These are phyloP conservation scores for Chaetodon auriga DNA, from an alignment of 2,113 vertebrate genomes.

Conservation along the genomic window DNA sequence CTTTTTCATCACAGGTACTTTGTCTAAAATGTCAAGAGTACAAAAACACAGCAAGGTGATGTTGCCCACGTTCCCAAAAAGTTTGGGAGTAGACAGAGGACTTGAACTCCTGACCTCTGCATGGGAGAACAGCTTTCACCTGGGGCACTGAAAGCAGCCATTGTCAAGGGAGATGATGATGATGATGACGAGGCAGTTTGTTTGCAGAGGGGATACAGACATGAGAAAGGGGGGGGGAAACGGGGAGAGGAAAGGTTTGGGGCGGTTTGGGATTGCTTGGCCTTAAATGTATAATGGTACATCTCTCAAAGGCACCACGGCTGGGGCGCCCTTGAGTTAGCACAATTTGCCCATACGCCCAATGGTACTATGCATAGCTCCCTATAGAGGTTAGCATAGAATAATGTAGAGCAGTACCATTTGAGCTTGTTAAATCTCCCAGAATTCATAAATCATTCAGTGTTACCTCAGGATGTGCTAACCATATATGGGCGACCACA, in stretches of 20 bases:
- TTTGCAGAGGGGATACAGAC: constrained; percentile 40
- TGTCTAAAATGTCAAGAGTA: constrained; percentile 58
- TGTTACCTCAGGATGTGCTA: constrained; percentile 54
- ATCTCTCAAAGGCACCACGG: constrained; percentile 44
- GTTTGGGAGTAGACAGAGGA: constrained; percentile 39
- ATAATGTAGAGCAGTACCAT: constrained; percentile 13
- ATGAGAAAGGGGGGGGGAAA: constrained; percentile 18
- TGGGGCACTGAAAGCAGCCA: constrained; percentile 53
- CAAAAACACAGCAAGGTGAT: constrained; percentile 55
- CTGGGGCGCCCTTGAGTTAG: constrained; percentile 64
- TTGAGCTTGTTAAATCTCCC: constrained; percentile 54
- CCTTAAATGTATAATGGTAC: constrained; percentile 42
- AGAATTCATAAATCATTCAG: constrained; percentile 73
- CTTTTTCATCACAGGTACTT: constrained; percentile 30
- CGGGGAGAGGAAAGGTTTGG: background rate
- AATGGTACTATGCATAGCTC: constrained; percentile 63
- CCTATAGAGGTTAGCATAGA: constrained; percentile 40
- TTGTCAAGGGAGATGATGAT: constrained; percentile 62
- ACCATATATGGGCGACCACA: constrained; percentile 41
- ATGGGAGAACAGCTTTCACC: constrained; percentile 63
- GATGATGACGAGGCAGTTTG: constrained; percentile 69
- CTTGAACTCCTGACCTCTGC: constrained; percentile 55
- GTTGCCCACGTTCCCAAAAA: constrained; percentile 53
- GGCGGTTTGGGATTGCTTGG: constrained; percentile 5
- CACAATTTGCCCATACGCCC: constrained; percentile 69